Conservation (phyloP, 2,888 invertebrate genomes). For the Lithosia quadra region DNA sequence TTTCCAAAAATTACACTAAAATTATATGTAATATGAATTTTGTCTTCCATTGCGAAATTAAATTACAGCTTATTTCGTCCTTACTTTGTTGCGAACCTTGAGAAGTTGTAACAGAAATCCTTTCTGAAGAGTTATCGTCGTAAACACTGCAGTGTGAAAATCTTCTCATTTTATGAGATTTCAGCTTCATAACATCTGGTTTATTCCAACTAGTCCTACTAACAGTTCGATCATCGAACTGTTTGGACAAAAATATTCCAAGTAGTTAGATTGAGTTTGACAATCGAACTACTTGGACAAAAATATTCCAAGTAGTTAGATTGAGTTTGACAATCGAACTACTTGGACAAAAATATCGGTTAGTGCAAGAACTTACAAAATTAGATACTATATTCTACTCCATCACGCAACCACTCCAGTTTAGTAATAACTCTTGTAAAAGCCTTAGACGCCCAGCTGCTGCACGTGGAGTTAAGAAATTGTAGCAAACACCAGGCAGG, state of each 20-base stretch:
- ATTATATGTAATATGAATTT: too few relatives aligned
- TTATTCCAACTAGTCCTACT: too few relatives aligned
- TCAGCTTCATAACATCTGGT: neutral
- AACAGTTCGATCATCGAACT: too few relatives aligned
- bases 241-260: too few relatives aligned
- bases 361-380: neutral
- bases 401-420: neutral
- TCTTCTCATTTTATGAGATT: neutral
- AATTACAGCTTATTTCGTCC: neutral
- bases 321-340: too few relatives aligned
- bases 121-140: neutral
- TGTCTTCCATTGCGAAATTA: neutral
- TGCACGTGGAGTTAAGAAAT: constrained; percentile 7
- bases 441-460: neutral
- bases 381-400: neutral
- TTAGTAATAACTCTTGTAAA: neutral
- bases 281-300: too few relatives aligned
- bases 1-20: too few relatives aligned
- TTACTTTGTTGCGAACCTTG: too few relatives aligned
- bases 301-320: too few relatives aligned
- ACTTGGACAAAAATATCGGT: too few relatives aligned
- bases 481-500: neutral
- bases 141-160: too few relatives aligned
- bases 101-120: neutral
- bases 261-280: too few relatives aligned